Evolutionary conservation across 2,797 vertebrate genomes (phyloP).

Genomic region (Heteromormyrus szaboi): DNA sequence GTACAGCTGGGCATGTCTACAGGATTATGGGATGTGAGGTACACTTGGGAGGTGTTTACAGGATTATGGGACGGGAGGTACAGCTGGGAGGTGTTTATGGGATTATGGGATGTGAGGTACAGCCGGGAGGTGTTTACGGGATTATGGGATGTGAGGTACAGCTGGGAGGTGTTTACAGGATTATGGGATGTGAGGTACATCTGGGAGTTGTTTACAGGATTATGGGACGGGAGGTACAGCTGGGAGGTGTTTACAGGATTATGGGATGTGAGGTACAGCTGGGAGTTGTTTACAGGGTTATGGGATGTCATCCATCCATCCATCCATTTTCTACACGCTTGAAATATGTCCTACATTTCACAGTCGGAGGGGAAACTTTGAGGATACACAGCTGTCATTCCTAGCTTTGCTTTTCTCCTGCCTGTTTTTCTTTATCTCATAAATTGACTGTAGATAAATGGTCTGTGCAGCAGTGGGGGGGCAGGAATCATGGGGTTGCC

Average conservation of each 20-base stretch:
- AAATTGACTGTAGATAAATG: not conserved
- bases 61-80: not conserved
- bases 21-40: not conserved
- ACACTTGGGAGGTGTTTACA: not conserved
- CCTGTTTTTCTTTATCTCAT: not conserved
- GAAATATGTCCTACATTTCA: not conserved
- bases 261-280: not conserved
- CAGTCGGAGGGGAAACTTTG: not conserved
- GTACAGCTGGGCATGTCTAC: not conserved
- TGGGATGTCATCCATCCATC: not conserved
- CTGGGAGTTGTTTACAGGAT: not conserved
- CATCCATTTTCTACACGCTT: not conserved
- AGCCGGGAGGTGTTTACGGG: not conserved
- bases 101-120: not conserved
- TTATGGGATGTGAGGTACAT: not conserved
- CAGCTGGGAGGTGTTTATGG: not conserved
- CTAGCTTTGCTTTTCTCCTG: not conserved
- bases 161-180: too few relatives aligned
- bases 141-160: not conserved
- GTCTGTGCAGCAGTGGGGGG: not conserved
- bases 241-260: not conserved
- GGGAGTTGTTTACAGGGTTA: too few relatives aligned
- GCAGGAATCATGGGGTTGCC: not conserved
- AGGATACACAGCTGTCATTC: not conserved
- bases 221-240: not conserved